These are phyloP conservation scores for Egretta garzetta DNA, from an alignment of 2,113 vertebrate genomes.

Conservation along the genomic window DNA sequence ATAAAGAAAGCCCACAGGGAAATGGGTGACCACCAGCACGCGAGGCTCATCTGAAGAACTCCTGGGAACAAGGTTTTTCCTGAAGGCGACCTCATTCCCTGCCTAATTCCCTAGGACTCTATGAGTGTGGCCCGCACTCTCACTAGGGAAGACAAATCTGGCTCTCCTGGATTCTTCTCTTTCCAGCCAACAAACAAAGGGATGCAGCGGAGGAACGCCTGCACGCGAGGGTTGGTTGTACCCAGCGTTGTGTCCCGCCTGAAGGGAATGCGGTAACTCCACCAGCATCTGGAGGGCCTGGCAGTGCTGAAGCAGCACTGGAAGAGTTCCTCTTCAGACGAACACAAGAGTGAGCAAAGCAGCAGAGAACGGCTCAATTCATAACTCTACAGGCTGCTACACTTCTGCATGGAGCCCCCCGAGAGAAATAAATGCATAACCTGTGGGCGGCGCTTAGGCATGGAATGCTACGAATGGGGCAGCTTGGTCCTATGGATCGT, in stretches of 20 bases:
- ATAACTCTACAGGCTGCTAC: background rate
- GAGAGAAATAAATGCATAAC: background rate
- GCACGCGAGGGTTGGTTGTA: background rate
- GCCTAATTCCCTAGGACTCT: background rate
- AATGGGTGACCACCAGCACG: background rate
- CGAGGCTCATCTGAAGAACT: background rate
- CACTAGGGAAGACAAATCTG: background rate
- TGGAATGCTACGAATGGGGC: background rate
- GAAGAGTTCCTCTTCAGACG: background rate
- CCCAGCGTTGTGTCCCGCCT: background rate
- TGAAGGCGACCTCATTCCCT: background rate
- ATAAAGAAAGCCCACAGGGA: background rate
- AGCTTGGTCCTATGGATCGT: background rate
- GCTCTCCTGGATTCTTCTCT: background rate
- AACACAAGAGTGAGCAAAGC: background rate
- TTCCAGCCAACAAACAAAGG: background rate
- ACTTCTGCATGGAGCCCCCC: background rate
- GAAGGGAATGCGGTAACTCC: background rate
- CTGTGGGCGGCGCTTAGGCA: fast-evolving
- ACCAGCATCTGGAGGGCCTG: background rate
- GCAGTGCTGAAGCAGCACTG: background rate
- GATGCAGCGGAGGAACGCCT: background rate
- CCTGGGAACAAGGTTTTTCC: background rate
- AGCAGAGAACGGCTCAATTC: background rate
- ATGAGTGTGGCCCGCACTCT: background rate